Evolutionary conservation across 2,888 invertebrate genomes (phyloP), one percentile per base, ranked within the genome.

Genomic region (Andrena minutula): DNA sequence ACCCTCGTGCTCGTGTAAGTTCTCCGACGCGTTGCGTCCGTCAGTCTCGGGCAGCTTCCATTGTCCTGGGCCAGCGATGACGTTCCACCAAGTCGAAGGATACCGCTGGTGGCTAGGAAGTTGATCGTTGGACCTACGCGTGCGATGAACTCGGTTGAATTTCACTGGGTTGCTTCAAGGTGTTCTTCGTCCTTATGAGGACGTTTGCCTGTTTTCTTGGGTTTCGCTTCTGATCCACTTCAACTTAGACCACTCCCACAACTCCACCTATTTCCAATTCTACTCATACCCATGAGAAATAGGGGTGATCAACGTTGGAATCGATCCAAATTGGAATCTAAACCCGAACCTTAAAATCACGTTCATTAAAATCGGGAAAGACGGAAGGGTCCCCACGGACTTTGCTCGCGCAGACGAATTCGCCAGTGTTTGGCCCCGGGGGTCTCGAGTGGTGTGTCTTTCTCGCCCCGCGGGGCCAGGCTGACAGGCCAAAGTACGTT

Each of bases 361-460:
- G 20, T 20, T 23, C 10, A 56, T 1, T 26, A 0, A 56, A 56
- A 12, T 51, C 5, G 2, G 20, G 10, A 20, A 56, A 23, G 10
- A 56, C 10, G 10, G 10, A 56, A 30, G 51, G 20, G 51, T 65
- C 56, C 28, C 10, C 26, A 49, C 63, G 8, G 30, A 49, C 56
- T 68, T 66, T 63, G 64, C 61, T 51, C 64, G 70, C 76, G 84
- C 79, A 87, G 87, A 86, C 86, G 87, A 86, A 82, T 89, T 88
- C 84, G 81, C 72, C 35, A 69, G 65, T 85, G 86, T 86, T 87
- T 86, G 88, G 84, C 84, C 84, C 79, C 75, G 75, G 28, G 47
- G 41, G 66, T 58, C 78, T 85, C 79, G 72, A 88, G 86, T 88
- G 84, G 86, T 82, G 77, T 86, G 85, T 86, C 86, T 84, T 86